Percentiles rank a stretch among this genome's conserved stretches.
Evolutionary conservation across 2,113 vertebrate genomes (phyloP).

Genomic region (Anolis carolinensis): DNA sequence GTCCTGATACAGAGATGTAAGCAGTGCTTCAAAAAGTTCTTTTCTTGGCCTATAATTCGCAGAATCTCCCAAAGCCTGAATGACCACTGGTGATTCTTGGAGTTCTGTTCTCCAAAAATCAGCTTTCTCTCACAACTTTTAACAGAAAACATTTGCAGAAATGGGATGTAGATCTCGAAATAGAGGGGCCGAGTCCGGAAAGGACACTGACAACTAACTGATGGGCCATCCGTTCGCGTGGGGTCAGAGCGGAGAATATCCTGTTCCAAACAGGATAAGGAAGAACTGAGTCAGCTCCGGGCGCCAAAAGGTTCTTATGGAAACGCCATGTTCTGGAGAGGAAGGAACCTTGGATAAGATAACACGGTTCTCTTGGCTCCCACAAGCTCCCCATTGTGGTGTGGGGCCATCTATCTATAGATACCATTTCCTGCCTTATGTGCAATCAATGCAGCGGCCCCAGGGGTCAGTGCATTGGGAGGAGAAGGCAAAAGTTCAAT

Average conservation of each 20-base stretch:
- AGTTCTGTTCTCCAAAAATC: neutral
- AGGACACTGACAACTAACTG: neutral
- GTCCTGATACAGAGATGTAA: too few relatives aligned
- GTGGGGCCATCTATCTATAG: neutral
- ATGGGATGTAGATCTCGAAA: neutral
- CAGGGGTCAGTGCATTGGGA: neutral
- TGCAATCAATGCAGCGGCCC: neutral
- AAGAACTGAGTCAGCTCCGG: slow-evolving; percentile 23
- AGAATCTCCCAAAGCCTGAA: neutral
- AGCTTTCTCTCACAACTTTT: neutral
- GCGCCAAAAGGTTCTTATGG: neutral
- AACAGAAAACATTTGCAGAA: neutral
- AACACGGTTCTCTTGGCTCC: neutral
- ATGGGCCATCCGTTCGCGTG: neutral
- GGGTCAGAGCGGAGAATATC: neutral
- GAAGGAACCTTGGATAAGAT: slow-evolving; percentile 37
- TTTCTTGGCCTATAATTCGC: too few relatives aligned
- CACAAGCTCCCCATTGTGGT: neutral
- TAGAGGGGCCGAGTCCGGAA: too few relatives aligned
- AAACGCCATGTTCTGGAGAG: slow-evolving; percentile 19
- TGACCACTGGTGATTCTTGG: neutral
- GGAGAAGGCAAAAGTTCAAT: neutral
- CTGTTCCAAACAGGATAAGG: slow-evolving; percentile 22
- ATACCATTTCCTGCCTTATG: neutral
- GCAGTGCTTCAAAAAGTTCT: too few relatives aligned